Percentiles rank a stretch among this genome's conserved stretches.
phyloP scores from a whole-genome alignment of 2,888 invertebrate genomes.

The Coelinius sp. region DNA sequence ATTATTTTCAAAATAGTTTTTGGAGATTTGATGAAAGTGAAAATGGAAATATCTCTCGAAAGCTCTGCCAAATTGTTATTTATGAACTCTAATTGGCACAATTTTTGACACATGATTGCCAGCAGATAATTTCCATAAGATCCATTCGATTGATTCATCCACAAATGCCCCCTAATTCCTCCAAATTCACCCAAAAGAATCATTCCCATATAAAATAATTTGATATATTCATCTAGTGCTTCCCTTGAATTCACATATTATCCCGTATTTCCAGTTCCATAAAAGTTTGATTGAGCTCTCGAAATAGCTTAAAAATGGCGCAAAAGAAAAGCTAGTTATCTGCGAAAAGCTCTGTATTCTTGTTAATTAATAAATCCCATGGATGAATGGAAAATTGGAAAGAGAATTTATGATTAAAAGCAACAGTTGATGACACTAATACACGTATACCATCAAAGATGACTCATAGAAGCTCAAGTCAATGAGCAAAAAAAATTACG shows the following conservation, averaged over 20 bases:
- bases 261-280: neutral
- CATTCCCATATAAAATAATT: too few species aligned
- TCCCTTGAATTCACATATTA: neutral
- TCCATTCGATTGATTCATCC: too few species aligned
- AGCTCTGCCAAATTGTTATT: too few species aligned
- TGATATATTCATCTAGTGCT: neutral
- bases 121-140: too few species aligned
- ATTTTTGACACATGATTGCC: too few species aligned
- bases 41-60: too few species aligned
- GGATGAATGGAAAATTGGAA: neutral
- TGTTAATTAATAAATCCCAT: neutral
- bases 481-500: neutral
- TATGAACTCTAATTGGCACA: too few species aligned
- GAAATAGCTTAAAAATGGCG: too few species aligned
- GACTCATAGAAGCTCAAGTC: neutral
- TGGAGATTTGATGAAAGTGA: too few species aligned
- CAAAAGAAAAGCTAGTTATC: neutral
- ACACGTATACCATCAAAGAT: neutral
- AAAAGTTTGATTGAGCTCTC: neutral
- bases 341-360: neutral
- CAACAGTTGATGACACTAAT: neutral
- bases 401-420: neutral
- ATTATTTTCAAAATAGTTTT: too few species aligned
- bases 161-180: too few species aligned
- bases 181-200: too few species aligned